Percentiles rank a stretch among this genome's conserved stretches.
Evolutionary conservation across 2,888 invertebrate species (phyloP).

Genomic region (Drosophila limbata): DNA sequence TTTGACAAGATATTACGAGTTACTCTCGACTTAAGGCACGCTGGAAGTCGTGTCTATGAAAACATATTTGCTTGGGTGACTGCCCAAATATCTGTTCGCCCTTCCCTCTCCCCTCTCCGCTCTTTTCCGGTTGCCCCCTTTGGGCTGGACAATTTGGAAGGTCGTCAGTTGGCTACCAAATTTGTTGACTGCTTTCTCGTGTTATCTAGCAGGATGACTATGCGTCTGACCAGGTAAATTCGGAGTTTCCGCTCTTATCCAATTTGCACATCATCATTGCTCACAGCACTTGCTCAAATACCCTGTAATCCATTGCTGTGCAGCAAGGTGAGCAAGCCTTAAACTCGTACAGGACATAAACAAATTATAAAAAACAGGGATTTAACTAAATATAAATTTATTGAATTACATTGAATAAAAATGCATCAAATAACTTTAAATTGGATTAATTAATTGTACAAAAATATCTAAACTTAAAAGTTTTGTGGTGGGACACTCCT

Average conservation of each 20-base stretch:
- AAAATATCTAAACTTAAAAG: too few relatives aligned
- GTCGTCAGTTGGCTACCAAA: conserved; percentile 21
- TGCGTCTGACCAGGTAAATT: conserved; percentile 40
- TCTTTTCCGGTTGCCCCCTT: neutral
- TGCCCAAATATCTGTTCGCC: neutral
- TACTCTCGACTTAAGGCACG: neutral
- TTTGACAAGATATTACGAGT: conserved; percentile 34
- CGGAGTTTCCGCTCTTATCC: conserved; percentile 23
- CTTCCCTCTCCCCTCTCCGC: too few relatives aligned
- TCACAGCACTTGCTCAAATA: conserved; percentile 12
- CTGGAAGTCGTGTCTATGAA: conserved; percentile 18
- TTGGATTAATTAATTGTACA: too few relatives aligned
- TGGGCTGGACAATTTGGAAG: conserved; percentile 21
- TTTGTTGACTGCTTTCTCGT: conserved; percentile 22
- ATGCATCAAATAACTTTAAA: too few relatives aligned
- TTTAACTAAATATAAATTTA: too few relatives aligned
- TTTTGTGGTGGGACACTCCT: too few relatives aligned
- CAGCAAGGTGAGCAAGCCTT: neutral
- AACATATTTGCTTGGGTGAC: conserved; percentile 14
- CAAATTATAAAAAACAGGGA: too few relatives aligned
- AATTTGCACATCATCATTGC: conserved; percentile 35
- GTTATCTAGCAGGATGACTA: conserved; percentile 33
- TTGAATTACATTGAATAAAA: too few relatives aligned
- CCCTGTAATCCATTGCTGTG: neutral
- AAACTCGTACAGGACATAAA: too few relatives aligned